Evolutionary conservation across 2,888 invertebrate genomes (phyloP), one percentile per base, ranked within the genome.

Genomic region (Cotesia congregata): DNA sequence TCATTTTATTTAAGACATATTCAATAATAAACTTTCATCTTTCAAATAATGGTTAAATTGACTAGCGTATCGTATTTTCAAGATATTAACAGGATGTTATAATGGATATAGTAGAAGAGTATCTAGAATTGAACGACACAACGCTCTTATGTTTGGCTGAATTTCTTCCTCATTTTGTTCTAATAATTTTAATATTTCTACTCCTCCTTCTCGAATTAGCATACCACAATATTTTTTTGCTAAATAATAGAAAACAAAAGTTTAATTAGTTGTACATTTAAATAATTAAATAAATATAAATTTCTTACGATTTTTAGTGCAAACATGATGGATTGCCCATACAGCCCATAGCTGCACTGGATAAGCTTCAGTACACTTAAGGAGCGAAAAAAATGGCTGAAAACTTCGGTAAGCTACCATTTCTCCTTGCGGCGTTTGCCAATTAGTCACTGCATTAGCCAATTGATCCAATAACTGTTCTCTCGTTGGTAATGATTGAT

Each of bases 311-410:
- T 93, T 93, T 86, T 93, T 94, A n/a, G 93, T 92, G 85, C 94
- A 94, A 74, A 95, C 95, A 86, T 95, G 94, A 85, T 94, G 93
- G 82, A 95, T 93, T 1, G 95, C 95, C 95, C 95, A 95, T 4
- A 94, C 92, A 9, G 95, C 94, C 95, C 95, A 95, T 75, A 94
- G 88, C 84, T 94, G 94, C 41, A 94, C 94, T 75, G 93, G 92
- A 83, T 92, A 91, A 78, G 93, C 92, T 79, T 92, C 91, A 65
- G 91, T 90, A 76, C 91, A 91, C 64, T 89, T 87, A 77, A 95
- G 88, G 71, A 95, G 89, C 0, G 94, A 93, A 80, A 94, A 93
- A 88, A 95, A 95, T 30, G 95, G 95, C 81, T 91, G 91, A 88
- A 95, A 93, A 80, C 94, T 93, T 83, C 94, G 90, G 87, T 92